Evolutionary conservation across 2,888 invertebrate genomes (phyloP), one percentile per base, ranked within the genome.

Genomic region (Piscicola geometra): DNA sequence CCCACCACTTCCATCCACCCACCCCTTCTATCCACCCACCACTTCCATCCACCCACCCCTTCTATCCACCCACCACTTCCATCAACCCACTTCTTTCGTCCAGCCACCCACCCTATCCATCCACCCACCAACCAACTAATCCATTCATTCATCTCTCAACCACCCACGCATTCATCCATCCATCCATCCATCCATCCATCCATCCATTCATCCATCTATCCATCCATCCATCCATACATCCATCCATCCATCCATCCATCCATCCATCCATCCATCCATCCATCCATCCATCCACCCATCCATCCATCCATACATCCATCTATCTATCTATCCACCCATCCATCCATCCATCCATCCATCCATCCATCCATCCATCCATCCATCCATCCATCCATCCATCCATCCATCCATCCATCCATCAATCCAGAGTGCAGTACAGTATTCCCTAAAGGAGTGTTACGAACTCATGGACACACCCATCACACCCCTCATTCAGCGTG

Each of bases 321-420:
- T n/a, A 56, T 56, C 60, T n/a, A 56, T 56, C n/a, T 21, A 56
- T 56, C n/a, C 60, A 56, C n/a, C 60, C n/a, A 56, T 56, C 60
- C 60, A 56, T 21, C 64, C n/a, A 70, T 36, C 41, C 18, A 36
- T 56, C n/a, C 60, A 56, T 56, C n/a, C 25, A 56, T 56, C 5
- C n/a, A 56, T 56, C 60, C 60, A 56, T 21, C 60, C 60, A 25
- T 56, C 60, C 60, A 56, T 21, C n/a, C 60, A 56, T 56, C n/a
- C 60, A 56, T 25, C 5, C 25, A 56, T 56, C 21, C n/a, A 56
- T 56, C 60, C 60, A 56, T 56, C 60, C 60, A 56, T 21, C 60
- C 60, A 25, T 56, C 60, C 60, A 56, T 21, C n/a, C 60, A 56
- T 56, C n/a, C 60, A 56, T 25, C 5, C 25, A 56, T 56, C 21